phyloP scores from a whole-genome alignment of 2,888 invertebrate species.

The Eudemis profundana region DNA sequence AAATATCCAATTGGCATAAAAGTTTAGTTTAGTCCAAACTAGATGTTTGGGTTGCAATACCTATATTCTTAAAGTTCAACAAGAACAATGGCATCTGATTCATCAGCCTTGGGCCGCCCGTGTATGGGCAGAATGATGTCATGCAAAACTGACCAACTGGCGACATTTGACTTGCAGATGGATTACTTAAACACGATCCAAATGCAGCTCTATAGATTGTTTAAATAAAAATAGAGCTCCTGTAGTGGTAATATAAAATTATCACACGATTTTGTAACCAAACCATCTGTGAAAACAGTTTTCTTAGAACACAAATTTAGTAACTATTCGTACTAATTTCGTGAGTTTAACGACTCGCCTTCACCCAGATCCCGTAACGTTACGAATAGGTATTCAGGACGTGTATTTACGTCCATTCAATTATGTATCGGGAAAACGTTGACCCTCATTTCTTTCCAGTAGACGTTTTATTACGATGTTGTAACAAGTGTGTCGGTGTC shows the following conservation, averaged over 20 bases:
- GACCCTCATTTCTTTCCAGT: slow-evolving; percentile 15
- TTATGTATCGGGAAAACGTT: slow-evolving; percentile 28
- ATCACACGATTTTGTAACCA: too few relatives aligned
- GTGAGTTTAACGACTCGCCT: slow-evolving; percentile 19
- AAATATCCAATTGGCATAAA: too few relatives aligned
- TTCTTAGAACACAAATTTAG: not conserved
- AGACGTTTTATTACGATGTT: not conserved
- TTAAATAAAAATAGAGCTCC: too few relatives aligned
- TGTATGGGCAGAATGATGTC: slow-evolving; percentile 23
- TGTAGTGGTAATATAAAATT: too few relatives aligned
- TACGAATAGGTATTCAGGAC: slow-evolving; percentile 24
- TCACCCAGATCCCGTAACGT: slow-evolving; percentile 33
- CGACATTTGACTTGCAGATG: not conserved
- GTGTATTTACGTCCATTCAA: slow-evolving; percentile 26
- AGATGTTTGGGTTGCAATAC: too few relatives aligned
- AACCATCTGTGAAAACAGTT: too few relatives aligned
- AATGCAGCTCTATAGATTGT: too few relatives aligned
- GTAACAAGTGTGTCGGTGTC: too few relatives aligned
- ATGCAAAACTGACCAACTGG: slow-evolving; percentile 1
- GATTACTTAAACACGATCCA: too few relatives aligned
- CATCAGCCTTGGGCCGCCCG: slow-evolving; percentile 5
- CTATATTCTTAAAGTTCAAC: not conserved
- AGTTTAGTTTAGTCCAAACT: too few relatives aligned
- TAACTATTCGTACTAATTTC: slow-evolving; percentile 5
- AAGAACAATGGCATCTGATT: slow-evolving; percentile 17